Evolutionary conservation across 2,797 vertebrate species (phyloP), one percentile per base, ranked within the genome.

Genomic region (Erpetoichthys calabaricus): DNA sequence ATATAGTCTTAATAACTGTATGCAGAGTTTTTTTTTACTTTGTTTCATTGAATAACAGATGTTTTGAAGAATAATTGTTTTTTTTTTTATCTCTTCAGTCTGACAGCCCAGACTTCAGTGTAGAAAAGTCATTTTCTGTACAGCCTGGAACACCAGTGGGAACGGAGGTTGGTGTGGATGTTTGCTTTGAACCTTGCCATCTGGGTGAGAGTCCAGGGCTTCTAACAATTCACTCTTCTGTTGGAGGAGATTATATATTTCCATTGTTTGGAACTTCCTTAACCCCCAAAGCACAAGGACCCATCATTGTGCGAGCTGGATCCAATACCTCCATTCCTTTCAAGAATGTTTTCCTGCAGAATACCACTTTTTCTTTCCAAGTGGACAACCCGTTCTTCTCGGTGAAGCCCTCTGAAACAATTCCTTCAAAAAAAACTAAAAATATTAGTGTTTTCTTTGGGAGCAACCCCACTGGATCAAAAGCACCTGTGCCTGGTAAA

Each of bases 331-430:
- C 70, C 43, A 89, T 96, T 64, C 77, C 84, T 54, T 95, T 95
- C 74, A 95, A 90, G 67, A 97, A 94, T 0, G 42, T 91, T n/a
- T 94, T 95, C 75, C 67, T 66, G 4, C 80, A 86, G 47, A 53
- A 74, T 3, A 77, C 72, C 0, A 43, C 71, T 42, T 94, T 88
- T 69, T 80, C 76, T 57, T 85, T 73, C 62, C 63, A 64, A 1
- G 81, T 90, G 63, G 87, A 92, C 68, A 87, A 82, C 60, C 78
- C 84, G 0, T 76, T 73, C 60, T 94, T 94, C 45, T 46, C 64
- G 0, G 45, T 90, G 5, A 88, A 80, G 44, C 81, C 72, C 0
- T 3, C 58, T 0, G 81, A 84, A 5, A 66, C 55, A 1, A 67
- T 93, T 10, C 65, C 59, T 0, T 47, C 89, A 10, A 90, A 91